Percentiles rank a stretch among this genome's conserved stretches.
Conservation (phyloP, 1,140 invertebrate genomes). For the Drosophila triauraria region DNA sequence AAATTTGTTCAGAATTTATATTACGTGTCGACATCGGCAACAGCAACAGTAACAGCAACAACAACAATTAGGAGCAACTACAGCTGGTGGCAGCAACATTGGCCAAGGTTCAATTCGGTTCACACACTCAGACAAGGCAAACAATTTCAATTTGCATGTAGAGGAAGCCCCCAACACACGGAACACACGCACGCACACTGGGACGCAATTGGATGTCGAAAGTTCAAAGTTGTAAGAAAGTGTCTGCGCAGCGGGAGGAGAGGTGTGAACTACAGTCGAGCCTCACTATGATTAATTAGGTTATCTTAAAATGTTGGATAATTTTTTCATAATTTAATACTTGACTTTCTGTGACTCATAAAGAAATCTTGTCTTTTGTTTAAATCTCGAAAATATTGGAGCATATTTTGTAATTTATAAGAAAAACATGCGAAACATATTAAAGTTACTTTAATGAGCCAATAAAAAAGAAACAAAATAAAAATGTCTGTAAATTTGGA, state of each 20-base stretch:
- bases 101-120: constrained; percentile 61
- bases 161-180: constrained; percentile 59
- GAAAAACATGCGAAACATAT: too few relatives aligned
- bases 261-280: neutral
- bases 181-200: constrained; percentile 7
- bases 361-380: too few relatives aligned
- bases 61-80: constrained; percentile 47
- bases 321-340: neutral
- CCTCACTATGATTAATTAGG: neutral
- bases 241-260: neutral
- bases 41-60: constrained; percentile 18
- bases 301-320: too few relatives aligned
- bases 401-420: too few relatives aligned
- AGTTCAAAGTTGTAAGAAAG: constrained; percentile 47
- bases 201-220: constrained; percentile 32
- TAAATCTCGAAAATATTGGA: too few relatives aligned
- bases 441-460: too few relatives aligned
- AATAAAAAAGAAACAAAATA: too few relatives aligned
- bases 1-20: constrained; percentile 80
- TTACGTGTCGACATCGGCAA: constrained; percentile 71
- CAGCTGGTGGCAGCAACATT: constrained; percentile 60
- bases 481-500: too few relatives aligned
- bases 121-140: constrained; percentile 75
- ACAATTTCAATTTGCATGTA: constrained; percentile 81
- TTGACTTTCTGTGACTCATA: too few relatives aligned